phyloP scores from a whole-genome alignment of 2,888 invertebrate species.

The Sisyra nigra region DNA sequence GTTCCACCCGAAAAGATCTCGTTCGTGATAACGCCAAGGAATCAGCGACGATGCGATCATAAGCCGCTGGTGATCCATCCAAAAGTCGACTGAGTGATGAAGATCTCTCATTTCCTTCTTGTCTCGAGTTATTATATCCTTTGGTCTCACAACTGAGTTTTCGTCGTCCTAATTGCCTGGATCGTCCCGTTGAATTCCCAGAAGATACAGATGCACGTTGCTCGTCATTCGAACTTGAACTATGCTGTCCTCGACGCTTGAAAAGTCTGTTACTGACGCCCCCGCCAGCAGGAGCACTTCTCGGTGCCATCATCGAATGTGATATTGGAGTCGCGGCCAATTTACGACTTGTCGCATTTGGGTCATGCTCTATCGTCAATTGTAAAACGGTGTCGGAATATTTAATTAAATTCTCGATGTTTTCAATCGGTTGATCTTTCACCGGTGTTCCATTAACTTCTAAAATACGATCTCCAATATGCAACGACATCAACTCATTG shows the following conservation, averaged over 20 bases:
- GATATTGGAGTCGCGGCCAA: constrained; percentile 14
- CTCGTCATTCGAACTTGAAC: constrained; percentile 10
- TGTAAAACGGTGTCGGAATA: constrained; percentile 55
- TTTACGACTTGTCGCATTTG: constrained; percentile 48
- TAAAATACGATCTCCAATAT: constrained; percentile 82
- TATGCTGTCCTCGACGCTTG: constrained; percentile 36
- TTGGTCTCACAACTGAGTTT: constrained; percentile 19
- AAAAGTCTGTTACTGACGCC: constrained; percentile 23
- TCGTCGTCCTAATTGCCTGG: constrained; percentile 34
- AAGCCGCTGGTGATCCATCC: constrained; percentile 37
- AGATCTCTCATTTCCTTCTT: constrained; percentile 65
- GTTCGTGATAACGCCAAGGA: constrained; percentile 59
- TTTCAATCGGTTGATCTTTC: constrained; percentile 60
- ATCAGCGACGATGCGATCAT: constrained; percentile 18
- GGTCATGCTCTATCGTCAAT: constrained; percentile 82
- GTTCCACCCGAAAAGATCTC: constrained; percentile 69
- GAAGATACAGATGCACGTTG: background rate
- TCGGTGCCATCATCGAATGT: constrained; percentile 11
- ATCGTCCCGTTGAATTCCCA: constrained; percentile 30
- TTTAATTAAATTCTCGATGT: constrained; percentile 56
- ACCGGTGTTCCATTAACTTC: constrained; percentile 88
- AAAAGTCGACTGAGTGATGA: constrained; percentile 73
- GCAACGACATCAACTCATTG: constrained; percentile 66
- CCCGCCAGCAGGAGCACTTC: constrained; percentile 11
- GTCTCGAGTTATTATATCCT: background rate